Base-by-base conservation (phyloP, 2,888 invertebrate species). In the Ochropacha duplaris region DNA sequence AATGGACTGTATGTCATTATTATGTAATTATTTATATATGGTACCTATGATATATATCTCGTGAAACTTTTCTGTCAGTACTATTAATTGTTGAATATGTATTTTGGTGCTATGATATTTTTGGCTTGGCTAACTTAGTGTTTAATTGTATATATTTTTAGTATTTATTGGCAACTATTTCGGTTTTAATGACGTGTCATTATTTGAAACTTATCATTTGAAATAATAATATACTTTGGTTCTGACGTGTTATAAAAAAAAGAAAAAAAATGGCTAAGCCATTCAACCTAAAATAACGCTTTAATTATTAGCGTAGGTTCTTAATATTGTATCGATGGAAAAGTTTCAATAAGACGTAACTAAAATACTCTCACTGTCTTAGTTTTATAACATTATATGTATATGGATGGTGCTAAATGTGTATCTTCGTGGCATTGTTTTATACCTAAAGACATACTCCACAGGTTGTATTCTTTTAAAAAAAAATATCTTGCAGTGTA, bases 31-130 rank as follows among this genome's bases (percentile, higher is more conserved):
- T 31, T 31, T 22, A 26, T 31, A 16, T 19, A 22, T 57, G 54
- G 26, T 58, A 44, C 44, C 44, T 44, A 44, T 44, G 8, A 44
- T 44, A 44, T 44, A 19, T 44, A 34, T 55, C 50, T 58, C 60
- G 61, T 83, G 92, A 90, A 92, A 92, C 90, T 92, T 92, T 91
- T 92, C 92, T 91, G 76, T 91, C 90, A 78, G 79, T 87, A 86
- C 86, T 16, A n/a, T 24, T 73, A 49, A 56, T 76, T 79, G 76
- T 85, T 83, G 71, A 71, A 83, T 83, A 86, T 79, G 82, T 84
- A 79, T 88, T 90, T 91, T 87, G 92, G 92, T 92, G 92, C 92
- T 92, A 91, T 81, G 76, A 86, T 87, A 72, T 81, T 86, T 90
- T 91, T 87, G 90, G 91, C 91, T 91, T 90, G 87, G 90, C 91